Evolutionary conservation across 1,140 invertebrate genomes (phyloP).

Genomic region (Trissolcus basalis): DNA sequence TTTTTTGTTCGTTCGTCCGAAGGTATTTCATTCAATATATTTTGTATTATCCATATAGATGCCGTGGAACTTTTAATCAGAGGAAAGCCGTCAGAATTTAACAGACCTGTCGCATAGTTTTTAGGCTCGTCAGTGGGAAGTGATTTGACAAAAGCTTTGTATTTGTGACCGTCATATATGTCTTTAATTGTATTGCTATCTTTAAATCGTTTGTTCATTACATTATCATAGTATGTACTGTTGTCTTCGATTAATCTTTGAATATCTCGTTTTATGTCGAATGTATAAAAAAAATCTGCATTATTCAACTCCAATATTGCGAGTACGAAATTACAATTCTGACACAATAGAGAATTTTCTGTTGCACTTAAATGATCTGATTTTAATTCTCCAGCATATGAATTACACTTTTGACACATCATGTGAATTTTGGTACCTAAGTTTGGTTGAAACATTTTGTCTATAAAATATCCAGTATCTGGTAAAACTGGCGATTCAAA

Average conservation of each 20-base stretch:
- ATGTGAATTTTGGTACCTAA: slow-evolving; percentile 3
- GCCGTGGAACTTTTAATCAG: slow-evolving; percentile 23
- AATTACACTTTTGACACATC: background rate
- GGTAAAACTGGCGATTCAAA: background rate
- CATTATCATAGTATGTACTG: background rate
- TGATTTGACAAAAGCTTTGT: slow-evolving; percentile 10
- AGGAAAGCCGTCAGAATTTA: slow-evolving; percentile 9
- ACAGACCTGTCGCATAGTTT: slow-evolving; percentile 8
- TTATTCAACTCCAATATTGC: background rate
- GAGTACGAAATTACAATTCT: background rate
- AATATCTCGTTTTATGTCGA: background rate
- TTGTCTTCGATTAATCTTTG: background rate
- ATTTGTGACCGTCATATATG: slow-evolving; percentile 19
- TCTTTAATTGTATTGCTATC: background rate
- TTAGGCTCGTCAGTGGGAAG: background rate
- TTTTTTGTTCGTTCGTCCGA: slow-evolving; percentile 5
- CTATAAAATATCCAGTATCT: slow-evolving; percentile 1
- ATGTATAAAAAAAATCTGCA: background rate
- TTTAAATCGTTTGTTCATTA: background rate
- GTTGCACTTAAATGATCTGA: background rate
- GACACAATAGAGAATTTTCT: background rate
- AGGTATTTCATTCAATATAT: slow-evolving; percentile 23
- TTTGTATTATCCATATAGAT: slow-evolving; percentile 26
- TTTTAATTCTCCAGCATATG: slow-evolving; percentile 7
- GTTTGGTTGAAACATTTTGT: slow-evolving; percentile 1